Evolutionary conservation across 2,113 vertebrate genomes (phyloP), one percentile per base, ranked within the genome.

Genomic region (Bambusicola thoracicus): DNA sequence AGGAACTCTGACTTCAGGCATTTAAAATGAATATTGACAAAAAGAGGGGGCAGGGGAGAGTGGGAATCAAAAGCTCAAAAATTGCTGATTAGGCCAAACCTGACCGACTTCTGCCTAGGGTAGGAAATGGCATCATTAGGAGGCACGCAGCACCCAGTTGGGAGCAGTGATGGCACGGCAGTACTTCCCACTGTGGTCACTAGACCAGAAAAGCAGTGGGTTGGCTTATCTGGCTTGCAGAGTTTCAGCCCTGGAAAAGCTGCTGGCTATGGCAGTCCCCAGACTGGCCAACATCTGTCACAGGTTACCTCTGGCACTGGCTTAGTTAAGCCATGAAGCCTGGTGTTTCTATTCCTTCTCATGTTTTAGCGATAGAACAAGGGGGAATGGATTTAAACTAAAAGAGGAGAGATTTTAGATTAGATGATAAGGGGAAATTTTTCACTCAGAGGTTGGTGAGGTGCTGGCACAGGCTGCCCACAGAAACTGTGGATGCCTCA

Each of bases 11-110:
- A 94, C 93, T 97, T 97, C 91, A 95, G 97, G 95, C 93, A 97
- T 98, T 97, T 97, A 93, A 97, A 98, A 97, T 97, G 95, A 97
- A 97, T 97, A 97, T 97, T 97, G 97, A 97, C 97, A 97, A 90
- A 95, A 96, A 93, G 88, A 95, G 92, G 83, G n/a, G 44, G 72
- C 40, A 70, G 81, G 36, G 53, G 70, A 36, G 61, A 92, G 69
- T 74, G 86, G 70, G 97, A 97, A 96, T 97, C 92, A 97, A 96
- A 97, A 97, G 86, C 92, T 89, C 3, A 30, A 94, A 97, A 97
- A 97, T 83, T 96, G 96, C 97, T 98, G 97, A 98, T 90, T 95
- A 95, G 96, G 97, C 72, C 20, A 94, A 97, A 92, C 48, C 46
- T 3, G n/a, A 25, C 79, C 95, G 93, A 88, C 89, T 92, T 63